A percentile compares a stretch with the other conserved stretches of the same genome.
These are phyloP conservation scores for Ormia ochracea DNA, from an alignment of 2,888 invertebrate genomes.

Conservation along the genomic window DNA sequence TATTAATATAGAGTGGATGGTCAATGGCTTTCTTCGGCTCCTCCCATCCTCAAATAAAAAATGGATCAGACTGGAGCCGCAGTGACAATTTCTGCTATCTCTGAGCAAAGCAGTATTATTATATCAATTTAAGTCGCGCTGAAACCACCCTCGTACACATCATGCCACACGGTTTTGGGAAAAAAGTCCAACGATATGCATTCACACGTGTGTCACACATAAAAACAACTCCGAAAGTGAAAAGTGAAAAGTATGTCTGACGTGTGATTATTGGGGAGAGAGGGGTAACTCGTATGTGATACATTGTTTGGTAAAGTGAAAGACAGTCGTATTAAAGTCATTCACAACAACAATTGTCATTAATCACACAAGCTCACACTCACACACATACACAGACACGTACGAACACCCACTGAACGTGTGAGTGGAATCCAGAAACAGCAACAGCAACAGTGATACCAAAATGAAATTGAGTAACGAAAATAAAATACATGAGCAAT, in stretches of 20 bases:
- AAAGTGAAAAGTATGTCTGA: constrained; percentile 25
- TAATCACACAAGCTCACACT: not conserved
- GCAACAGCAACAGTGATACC: constrained; percentile 15
- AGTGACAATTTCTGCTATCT: too few species aligned
- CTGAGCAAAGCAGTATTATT: too few species aligned
- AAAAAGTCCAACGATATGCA: not conserved
- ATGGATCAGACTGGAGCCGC: too few species aligned
- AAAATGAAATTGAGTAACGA: constrained; percentile 40
- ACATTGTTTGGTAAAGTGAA: constrained; percentile 40
- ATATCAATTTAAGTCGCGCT: not conserved
- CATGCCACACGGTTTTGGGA: not conserved
- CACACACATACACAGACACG: not conserved
- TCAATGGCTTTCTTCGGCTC: too few species aligned
- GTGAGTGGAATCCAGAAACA: too few species aligned
- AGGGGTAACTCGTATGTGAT: constrained; percentile 9
- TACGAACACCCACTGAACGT: not conserved
- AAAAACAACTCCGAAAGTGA: not conserved
- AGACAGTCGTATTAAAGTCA: constrained; percentile 55
- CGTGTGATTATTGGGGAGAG: not conserved
- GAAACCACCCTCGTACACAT: not conserved
- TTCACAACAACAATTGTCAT: constrained; percentile 46
- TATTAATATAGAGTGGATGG: too few species aligned
- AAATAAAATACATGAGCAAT: constrained; percentile 57
- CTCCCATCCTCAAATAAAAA: too few species aligned
- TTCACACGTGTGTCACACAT: not conserved